Percentiles rank a stretch among this genome's conserved stretches.
phyloP scores from a whole-genome alignment of 30 jellyfish, hydroid and myxozoan species.

The Cassiopea xamachana region DNA sequence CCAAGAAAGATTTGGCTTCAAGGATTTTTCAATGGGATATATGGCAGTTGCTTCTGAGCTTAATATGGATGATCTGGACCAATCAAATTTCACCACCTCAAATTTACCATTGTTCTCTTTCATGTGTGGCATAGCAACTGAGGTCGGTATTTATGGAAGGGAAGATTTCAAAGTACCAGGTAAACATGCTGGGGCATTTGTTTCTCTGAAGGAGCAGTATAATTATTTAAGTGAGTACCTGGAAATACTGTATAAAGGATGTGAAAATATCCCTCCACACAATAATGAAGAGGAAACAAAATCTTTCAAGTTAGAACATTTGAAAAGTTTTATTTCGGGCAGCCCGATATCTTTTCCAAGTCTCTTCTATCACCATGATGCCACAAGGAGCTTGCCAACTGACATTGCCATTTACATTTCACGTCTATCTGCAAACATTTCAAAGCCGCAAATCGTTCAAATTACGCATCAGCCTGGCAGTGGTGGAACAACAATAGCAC shows the following conservation, averaged over 20 bases:
- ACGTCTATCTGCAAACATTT: background rate
- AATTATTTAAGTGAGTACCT: conserved; percentile 36
- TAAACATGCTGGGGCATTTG: background rate
- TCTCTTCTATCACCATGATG: conserved; percentile 58
- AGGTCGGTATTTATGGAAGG: conserved; percentile 5
- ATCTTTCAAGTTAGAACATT: conserved; percentile 37
- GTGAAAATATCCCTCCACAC: conserved; percentile 62
- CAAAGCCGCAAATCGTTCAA: conserved; percentile 47
- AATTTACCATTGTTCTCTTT: conserved; percentile 16
- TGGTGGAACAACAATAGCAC: conserved; percentile 68
- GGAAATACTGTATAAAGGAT: conserved; percentile 54
- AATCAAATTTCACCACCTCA: background rate
- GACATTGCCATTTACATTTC: background rate
- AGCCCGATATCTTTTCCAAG: conserved; percentile 55
- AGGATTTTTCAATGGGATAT: conserved; percentile 16
- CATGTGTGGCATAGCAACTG: conserved; percentile 14
- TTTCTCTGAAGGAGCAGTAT: conserved; percentile 13
- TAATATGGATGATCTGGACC: conserved; percentile 22
- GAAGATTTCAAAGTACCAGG: conserved; percentile 38
- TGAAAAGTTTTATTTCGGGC: conserved; percentile 42
- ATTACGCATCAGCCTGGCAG: conserved; percentile 64
- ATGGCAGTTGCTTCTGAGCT: conserved; percentile 30
- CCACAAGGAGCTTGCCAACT: conserved; percentile 37
- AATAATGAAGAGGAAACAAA: conserved; percentile 20
- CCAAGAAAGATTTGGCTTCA: conserved; percentile 3